Percentiles rank a stretch among this genome's conserved stretches.
phyloP scores from a whole-genome alignment of 2,113 vertebrate species.

The Maccullochella peelii region DNA sequence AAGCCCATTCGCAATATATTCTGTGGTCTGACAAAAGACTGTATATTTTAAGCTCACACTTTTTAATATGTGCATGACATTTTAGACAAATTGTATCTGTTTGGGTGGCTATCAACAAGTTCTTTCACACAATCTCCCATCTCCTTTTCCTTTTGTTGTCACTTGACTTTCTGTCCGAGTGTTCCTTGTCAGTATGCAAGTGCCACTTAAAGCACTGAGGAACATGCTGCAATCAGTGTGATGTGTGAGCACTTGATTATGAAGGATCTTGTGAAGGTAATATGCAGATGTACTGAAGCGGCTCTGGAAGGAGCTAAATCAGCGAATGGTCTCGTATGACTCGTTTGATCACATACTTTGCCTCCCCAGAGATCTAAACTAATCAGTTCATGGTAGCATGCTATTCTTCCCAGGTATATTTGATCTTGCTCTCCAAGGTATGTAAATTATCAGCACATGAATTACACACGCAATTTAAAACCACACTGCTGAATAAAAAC shows the following conservation, averaged over 20 bases:
- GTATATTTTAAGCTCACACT: not conserved
- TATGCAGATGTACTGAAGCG: conserved; percentile 45
- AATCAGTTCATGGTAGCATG: not conserved
- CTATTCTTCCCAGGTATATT: not conserved
- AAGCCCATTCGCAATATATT: not conserved
- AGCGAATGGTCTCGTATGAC: not conserved
- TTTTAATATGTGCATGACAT: conserved; percentile 8
- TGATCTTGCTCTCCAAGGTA: not conserved
- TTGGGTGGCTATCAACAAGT: not conserved
- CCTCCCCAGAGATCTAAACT: not conserved
- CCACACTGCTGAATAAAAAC: not conserved
- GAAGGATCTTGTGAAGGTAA: conserved; percentile 38
- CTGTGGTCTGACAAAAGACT: not conserved
- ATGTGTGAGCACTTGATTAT: conserved; percentile 52
- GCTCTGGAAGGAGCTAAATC: conserved; percentile 26
- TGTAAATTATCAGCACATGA: not conserved
- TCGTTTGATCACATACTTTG: conserved; percentile 17
- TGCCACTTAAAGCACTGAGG: conserved; percentile 43
- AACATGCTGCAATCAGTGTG: conserved; percentile 63
- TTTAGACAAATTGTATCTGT: not conserved
- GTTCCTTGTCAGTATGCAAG: conserved; percentile 38
- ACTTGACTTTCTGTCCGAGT: conserved; percentile 57
- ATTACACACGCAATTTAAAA: not conserved
- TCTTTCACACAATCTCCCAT: not conserved
- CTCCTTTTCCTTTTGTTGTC: conserved; percentile 25